These are phyloP conservation scores for Sigmodon hispidus DNA, from an alignment of 2,113 vertebrate genomes.

Conservation along the genomic window DNA sequence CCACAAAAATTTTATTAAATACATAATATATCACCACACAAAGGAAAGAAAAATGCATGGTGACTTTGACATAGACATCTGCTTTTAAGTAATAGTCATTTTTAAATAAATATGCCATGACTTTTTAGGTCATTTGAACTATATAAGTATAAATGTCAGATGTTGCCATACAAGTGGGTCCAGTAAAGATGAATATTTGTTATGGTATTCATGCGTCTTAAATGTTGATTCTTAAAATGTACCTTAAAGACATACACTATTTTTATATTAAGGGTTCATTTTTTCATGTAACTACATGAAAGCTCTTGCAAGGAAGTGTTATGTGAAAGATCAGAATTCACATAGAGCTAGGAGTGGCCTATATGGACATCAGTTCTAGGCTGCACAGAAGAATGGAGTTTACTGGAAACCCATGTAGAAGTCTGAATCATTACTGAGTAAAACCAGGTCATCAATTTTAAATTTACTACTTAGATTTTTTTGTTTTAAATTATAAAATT, in stretches of 20 bases:
- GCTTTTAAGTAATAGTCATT: constrained; percentile 67
- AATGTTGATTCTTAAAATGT: constrained; percentile 67
- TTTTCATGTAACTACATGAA: constrained; percentile 59
- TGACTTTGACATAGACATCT: constrained; percentile 67
- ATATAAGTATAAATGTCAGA: constrained; percentile 57
- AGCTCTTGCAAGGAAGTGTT: constrained; percentile 52
- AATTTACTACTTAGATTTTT: not conserved
- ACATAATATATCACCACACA: not conserved
- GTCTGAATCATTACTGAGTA: not conserved
- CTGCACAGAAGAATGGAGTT: constrained; percentile 40
- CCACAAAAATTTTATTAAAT: too few species aligned
- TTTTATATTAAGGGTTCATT: constrained; percentile 66
- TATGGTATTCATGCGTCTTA: constrained; percentile 57
- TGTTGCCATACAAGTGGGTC: constrained; percentile 49
- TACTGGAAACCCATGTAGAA: constrained; percentile 40
- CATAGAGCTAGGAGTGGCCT: not conserved
- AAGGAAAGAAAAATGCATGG: not conserved
- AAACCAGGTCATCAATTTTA: not conserved
- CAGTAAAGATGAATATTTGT: constrained; percentile 58
- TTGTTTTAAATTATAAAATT: constrained; percentile 37
- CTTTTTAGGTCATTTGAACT: constrained; percentile 57
- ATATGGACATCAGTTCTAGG: constrained; percentile 34
- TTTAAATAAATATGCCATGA: constrained; percentile 63
- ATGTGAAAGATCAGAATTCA: constrained; percentile 24
- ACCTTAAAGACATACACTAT: constrained; percentile 55